Base-by-base conservation (phyloP, 2,113 vertebrate species). In the Clinocottus analis region DNA sequence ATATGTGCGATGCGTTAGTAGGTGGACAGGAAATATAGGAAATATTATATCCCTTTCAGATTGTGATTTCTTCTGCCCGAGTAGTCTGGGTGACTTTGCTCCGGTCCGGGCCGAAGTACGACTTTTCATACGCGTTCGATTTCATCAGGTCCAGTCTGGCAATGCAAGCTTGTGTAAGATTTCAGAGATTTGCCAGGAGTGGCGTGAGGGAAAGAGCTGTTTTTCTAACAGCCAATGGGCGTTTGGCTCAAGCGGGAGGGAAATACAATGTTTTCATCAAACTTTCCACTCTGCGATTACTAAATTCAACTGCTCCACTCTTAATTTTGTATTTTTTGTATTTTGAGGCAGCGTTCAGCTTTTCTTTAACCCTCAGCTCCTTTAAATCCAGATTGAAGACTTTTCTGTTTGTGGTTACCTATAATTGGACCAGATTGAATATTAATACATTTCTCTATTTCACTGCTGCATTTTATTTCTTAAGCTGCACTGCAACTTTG, bases 181-280 rank as follows among this genome's bases (percentile, higher is more conserved):
- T 27, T 78, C 64, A 31, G 25, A 70, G 47, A 72, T 76, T 76
- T 74, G 56, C 35, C 39, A 51, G 29, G 39, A 74, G 49, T 64
- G 16, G 25, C 72, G 64, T 64, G 27, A n/a, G n/a, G n/a, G n/a
- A 51, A 62, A 66, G 49, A 77, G 12, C 9, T 19, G 19, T 63
- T 31, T 47, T 53, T 64, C 55, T 43, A 51, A 56, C 45, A 69
- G 25, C 66, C 70, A 53, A 39, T 35, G 35, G n/a, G 65, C 68
- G 66, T 25, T 67, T 9, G 23, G 33, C 43, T 74, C 60, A 35
- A 75, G 61, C 35, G 56, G 39, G 45, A 62, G 60, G 60, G 73
- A 72, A 75, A 76, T 33, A 72, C 33, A 56, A 72, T 47, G 55
- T 68, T 69, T 68, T 80, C 53, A 75, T 65, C 71, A 77, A 23